Base-by-base conservation (phyloP, 2,797 vertebrate genomes). In the Cyclura pinguis region DNA sequence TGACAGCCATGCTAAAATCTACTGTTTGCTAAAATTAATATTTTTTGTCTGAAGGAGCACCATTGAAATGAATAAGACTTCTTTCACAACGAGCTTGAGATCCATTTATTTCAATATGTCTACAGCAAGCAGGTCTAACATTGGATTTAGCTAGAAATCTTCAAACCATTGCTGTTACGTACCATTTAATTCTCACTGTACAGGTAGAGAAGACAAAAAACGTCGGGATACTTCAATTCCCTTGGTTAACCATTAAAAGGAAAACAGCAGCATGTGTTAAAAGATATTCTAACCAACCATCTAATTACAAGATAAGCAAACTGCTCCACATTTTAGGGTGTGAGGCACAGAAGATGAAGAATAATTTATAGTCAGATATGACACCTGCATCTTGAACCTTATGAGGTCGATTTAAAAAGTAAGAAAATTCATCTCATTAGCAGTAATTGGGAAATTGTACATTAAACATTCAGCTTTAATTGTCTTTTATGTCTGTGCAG, bases 161-260 rank as follows among this genome's bases (percentile, higher is more conserved):
- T 69, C 67, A 91, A 5, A 0, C 62, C 73, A 89, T 84, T 47
- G 87, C 16, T 69, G 88, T 87, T 57, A 50, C 87, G 80, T 35
- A 85, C 86, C 86, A 83, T 91, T 94, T 93, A 74, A 92, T 93
- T 94, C 94, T 76, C 62, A n/a, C n/a, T 59, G 80, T 73, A n/a
- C 32, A 57, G 64, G 32, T 32, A 13, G 9, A 29, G 12, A 24
- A 35, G 86, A 82, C 64, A 89, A 50, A 52, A 81, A 93, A 92
- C 88, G 27, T 9, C 29, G 91, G 84, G 69, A 78, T 27, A 55
- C 14, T 89, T 92, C 73, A 38, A 24, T 89, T 93, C 82, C 64
- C 86, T 84, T 67, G 87, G 82, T 93, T 95, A 92, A 91, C 88
- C 94, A 93, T 92, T 93, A 93, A 90, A 92, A 81, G 35, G 78